Percentiles rank a stretch among this genome's conserved stretches.
These are phyloP conservation scores for Echinops telfairi DNA, from an alignment of 2,113 vertebrate genomes.

Conservation along the genomic window DNA sequence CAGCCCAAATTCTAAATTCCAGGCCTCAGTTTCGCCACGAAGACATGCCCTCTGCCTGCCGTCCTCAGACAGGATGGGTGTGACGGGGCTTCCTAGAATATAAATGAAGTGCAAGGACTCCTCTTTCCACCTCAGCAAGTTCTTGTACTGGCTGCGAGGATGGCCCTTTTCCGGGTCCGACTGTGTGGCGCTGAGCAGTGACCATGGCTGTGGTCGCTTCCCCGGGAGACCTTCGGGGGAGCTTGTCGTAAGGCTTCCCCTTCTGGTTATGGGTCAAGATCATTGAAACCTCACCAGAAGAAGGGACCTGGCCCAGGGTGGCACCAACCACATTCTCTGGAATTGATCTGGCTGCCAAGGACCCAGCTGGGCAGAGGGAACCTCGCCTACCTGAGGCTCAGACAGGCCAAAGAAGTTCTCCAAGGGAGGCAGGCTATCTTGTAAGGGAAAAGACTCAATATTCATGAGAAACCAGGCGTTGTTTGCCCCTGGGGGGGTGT, in stretches of 20 bases:
- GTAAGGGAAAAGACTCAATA: neutral
- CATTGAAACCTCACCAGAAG: neutral
- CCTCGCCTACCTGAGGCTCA: neutral
- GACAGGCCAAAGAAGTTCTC: neutral
- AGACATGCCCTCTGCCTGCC: neutral
- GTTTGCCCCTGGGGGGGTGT: slow-evolving; percentile 22
- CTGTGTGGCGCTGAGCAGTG: neutral
- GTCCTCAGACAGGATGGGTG: neutral
- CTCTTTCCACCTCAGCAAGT: neutral
- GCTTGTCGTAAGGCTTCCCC: neutral
- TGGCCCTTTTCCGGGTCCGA: neutral
- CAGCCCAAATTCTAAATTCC: neutral
- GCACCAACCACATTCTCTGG: neutral
- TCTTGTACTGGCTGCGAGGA: neutral
- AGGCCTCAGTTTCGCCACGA: neutral
- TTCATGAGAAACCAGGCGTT: slow-evolving; percentile 56
- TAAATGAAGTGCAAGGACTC: neutral
- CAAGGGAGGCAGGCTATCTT: neutral
- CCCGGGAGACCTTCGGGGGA: neutral
- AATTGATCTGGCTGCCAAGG: slow-evolving; percentile 17
- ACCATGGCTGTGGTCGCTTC: neutral
- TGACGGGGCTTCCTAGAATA: neutral
- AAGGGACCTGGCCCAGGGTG: neutral
- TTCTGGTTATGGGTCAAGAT: neutral
- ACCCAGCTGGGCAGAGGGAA: neutral